Base-by-base conservation (phyloP, 1,140 invertebrate species). In the Drosophila pallidifrons region DNA sequence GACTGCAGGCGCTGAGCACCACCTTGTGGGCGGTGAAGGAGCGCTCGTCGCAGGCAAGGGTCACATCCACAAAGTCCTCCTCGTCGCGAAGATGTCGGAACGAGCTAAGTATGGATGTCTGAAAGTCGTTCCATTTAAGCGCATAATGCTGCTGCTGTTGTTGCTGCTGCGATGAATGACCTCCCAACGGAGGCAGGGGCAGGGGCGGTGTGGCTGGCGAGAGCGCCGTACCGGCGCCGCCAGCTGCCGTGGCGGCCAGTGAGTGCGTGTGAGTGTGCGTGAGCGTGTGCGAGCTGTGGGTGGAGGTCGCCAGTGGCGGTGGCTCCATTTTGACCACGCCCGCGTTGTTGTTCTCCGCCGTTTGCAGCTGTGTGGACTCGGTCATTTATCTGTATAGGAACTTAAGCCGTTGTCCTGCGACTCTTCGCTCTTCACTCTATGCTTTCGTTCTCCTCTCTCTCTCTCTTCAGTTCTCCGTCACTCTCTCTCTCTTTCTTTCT, bases 121-220 rank as follows among this genome's bases (percentile, higher is more conserved):
- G 97, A 94, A 97, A 98, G 93, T 98, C 97, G 93, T 98, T 98
- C 97, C 97, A 98, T 91, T 97, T 95, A 88, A 98, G 94, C 92
- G 97, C 97, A 93, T 98, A 98, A 92, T 97, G 96, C 94, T 98
- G 97, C 58, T 83, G 91, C 7, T 73, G 66, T 25, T 74, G 72
- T 1, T 35, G 75, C 55, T 38, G 61, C 25, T 58, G 52, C n/a
- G 10, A 13, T 11, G 15, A 13, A 4, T 69, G 79, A 5, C 58
- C 76, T 6, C 72, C 75, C 25, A 75, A 43, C 46, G 59, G 57
- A 1, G 70, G 78, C 11, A 79, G 57, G 8, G 70, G 78, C n/a
- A 79, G 60, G 0, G 83, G 81, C 25, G 79, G 67, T 38, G 85
- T 79, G 38, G 85, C 86, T 59, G 85, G 86, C 16, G 85, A 89